A percentile compares a stretch with the other conserved stretches of the same genome.
Evolutionary conservation across 2,113 vertebrate species (phyloP).

Genomic region (Loxodonta africana): DNA sequence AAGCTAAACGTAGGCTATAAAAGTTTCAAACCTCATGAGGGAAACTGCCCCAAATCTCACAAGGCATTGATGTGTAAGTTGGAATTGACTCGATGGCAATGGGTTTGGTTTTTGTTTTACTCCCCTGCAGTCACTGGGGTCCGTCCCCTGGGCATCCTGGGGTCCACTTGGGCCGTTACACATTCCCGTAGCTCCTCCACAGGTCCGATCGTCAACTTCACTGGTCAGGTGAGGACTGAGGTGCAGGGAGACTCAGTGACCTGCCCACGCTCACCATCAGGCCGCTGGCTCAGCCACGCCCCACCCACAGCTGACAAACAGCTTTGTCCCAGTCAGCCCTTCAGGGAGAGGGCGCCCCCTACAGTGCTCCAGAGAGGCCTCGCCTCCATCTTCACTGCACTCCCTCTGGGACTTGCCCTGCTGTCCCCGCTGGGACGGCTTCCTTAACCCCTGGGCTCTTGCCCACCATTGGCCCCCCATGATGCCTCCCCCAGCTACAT

Average conservation of each 20-base stretch:
- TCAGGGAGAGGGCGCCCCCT: neutral
- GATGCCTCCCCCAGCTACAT: neutral
- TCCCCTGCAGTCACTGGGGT: neutral
- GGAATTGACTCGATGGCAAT: too few species aligned
- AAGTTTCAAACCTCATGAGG: neutral
- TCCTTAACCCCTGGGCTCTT: neutral
- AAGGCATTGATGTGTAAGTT: too few species aligned
- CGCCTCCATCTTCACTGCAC: accelerated
- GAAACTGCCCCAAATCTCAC: neutral
- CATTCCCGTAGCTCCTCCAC: too few species aligned
- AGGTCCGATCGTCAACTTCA: too few species aligned
- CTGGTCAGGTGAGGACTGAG: neutral
- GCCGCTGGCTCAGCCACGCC: too few species aligned
- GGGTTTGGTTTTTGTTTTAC: neutral
- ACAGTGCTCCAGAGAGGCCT: neutral
- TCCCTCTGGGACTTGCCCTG: accelerated
- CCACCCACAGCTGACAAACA: accelerated
- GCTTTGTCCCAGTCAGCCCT: neutral
- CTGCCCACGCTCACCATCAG: too few species aligned
- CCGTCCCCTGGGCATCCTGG: too few species aligned
- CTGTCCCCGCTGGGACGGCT: neutral
- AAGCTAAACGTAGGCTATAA: too few species aligned
- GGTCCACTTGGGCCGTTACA: too few species aligned
- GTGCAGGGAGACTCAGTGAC: too few species aligned
- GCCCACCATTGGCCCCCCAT: accelerated